phyloP scores from a whole-genome alignment of 2,113 vertebrate genomes.

The Litocranius walleri region DNA sequence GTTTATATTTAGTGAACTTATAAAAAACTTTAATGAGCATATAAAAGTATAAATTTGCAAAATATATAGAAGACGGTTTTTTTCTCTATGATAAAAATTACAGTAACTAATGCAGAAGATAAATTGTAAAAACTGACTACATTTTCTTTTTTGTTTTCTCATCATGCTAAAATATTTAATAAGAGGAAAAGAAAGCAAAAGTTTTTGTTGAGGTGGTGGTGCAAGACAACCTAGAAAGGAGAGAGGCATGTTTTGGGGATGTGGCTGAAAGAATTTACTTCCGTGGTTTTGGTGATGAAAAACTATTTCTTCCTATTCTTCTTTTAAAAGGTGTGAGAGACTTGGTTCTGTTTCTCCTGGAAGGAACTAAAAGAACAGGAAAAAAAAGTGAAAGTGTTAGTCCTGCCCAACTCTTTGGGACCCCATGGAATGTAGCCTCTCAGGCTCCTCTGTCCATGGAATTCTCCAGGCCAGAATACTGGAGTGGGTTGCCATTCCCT shows the following conservation, averaged over 20 bases:
- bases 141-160: background rate
- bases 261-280: background rate
- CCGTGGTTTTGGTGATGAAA: background rate
- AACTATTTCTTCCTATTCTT: background rate
- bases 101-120: background rate
- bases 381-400: background rate
- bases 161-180: background rate
- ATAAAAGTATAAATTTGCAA: background rate
- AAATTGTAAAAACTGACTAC: background rate
- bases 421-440: background rate
- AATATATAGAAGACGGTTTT: background rate
- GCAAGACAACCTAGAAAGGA: too few relatives aligned
- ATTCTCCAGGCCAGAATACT: background rate
- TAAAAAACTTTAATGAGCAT: background rate
- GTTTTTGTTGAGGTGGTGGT: fast-evolving
- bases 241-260: background rate
- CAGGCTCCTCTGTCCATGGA: background rate
- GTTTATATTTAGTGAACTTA: background rate
- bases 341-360: background rate
- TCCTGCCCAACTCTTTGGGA: background rate
- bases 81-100: background rate
- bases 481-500: background rate
- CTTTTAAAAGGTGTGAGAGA: background rate
- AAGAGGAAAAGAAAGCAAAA: background rate
- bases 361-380: background rate